phyloP scores from a whole-genome alignment of 1,140 invertebrate genomes.

The Hylaeus volcanicus region DNA sequence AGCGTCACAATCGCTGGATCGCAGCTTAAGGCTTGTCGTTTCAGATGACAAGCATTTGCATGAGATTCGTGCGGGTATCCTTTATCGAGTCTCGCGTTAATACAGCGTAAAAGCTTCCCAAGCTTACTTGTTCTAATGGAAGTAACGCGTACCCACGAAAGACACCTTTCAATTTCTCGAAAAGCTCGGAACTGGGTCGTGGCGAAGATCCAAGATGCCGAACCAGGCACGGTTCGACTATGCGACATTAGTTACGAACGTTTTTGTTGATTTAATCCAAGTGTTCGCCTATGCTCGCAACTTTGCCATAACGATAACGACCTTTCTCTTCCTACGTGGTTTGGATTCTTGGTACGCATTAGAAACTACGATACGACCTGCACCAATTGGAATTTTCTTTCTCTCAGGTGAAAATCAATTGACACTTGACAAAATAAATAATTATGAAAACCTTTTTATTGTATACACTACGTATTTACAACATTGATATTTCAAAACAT shows the following conservation, averaged over 20 bases:
- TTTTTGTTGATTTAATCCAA: constrained; percentile 13
- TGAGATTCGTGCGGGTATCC: neutral
- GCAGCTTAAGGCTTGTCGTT: neutral
- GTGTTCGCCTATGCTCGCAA: constrained; percentile 1
- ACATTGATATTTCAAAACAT: too few relatives aligned
- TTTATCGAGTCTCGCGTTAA: constrained; percentile 42
- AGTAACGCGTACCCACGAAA: constrained; percentile 18
- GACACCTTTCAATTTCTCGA: constrained; percentile 46
- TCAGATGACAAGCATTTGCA: neutral
- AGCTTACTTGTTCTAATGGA: constrained; percentile 43
- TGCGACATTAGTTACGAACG: neutral
- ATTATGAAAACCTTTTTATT: too few relatives aligned
- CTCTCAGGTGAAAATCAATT: too few relatives aligned
- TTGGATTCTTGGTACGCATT: too few relatives aligned
- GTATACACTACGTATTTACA: too few relatives aligned
- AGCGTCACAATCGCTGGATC: too few relatives aligned
- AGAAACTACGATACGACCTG: neutral
- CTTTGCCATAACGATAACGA: neutral
- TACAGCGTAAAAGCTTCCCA: constrained; percentile 58
- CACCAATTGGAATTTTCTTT: too few relatives aligned
- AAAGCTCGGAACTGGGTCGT: constrained; percentile 27
- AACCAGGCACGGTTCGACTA: constrained; percentile 1
- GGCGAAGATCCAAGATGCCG: constrained; percentile 39
- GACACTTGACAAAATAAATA: too few relatives aligned
- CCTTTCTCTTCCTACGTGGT: neutral